Conservation (phyloP, 53 echinoderm and acorn worm genomes). For the Patiria pectinifera region DNA sequence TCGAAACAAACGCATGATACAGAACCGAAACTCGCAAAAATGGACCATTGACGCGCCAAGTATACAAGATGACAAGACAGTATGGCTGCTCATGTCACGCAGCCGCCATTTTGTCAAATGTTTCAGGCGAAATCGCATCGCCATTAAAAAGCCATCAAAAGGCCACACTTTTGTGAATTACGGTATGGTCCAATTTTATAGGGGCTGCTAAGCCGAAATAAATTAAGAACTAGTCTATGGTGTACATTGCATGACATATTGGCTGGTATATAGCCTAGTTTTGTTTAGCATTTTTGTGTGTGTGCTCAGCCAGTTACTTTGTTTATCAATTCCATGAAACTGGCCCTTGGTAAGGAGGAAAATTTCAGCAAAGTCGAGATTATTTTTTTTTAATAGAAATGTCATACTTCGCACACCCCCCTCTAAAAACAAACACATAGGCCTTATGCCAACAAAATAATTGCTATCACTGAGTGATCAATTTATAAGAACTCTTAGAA, state of each 20-base stretch:
- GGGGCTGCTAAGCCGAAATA: too few species aligned
- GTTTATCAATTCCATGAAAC: neutral
- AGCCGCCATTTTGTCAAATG: neutral
- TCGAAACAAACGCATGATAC: neutral
- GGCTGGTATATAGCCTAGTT: too few species aligned
- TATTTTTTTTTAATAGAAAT: neutral
- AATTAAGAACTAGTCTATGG: too few species aligned
- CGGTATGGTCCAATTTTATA: too few species aligned
- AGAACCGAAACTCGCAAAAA: neutral
- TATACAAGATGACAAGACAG: neutral
- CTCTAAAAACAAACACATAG: neutral
- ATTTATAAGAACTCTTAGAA: neutral
- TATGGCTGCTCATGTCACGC: neutral
- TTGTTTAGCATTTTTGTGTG: too few species aligned
- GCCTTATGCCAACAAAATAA: neutral
- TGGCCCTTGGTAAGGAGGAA: neutral
- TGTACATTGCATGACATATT: too few species aligned
- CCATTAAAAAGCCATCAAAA: neutral
- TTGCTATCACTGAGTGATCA: neutral
- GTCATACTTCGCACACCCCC: neutral
- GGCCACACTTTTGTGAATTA: too few species aligned
- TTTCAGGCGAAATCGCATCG: neutral
- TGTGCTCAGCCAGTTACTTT: neutral
- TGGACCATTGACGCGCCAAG: neutral
- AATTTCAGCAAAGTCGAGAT: neutral